Evolutionary conservation across 1,140 invertebrate species (phyloP).

Genomic region (Apis mellifera): Amel_HAv3.1 CM009942.2:3935001-3935500

Average conservation of each 20-base stretch:
- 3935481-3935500: conserved; percentile 4
- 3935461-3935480: background rate
- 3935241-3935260: conserved; percentile 53
- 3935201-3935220: conserved; percentile 75
- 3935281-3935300: conserved; percentile 31
- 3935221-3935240: conserved; percentile 73
- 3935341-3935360: background rate
- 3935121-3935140: conserved; percentile 90
- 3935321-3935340: background rate
- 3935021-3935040: conserved; percentile 92
- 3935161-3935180: conserved; percentile 80
- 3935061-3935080: conserved; percentile 99
- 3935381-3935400: background rate
- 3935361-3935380: background rate
- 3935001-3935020: conserved; percentile 46
- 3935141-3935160: conserved; percentile 80
- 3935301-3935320: conserved; percentile 36
- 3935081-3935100: conserved; percentile 98
- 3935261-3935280: background rate
- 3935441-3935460: background rate
- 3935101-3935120: conserved; percentile 98
- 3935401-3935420: background rate
- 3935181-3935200: conserved; percentile 80
- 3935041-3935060: conserved; percentile 98
- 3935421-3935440: background rate